A percentile compares a stretch with the other conserved stretches of the same genome.
Conservation (phyloP, 2,888 invertebrate species). For the Conus canariensis region DNA sequence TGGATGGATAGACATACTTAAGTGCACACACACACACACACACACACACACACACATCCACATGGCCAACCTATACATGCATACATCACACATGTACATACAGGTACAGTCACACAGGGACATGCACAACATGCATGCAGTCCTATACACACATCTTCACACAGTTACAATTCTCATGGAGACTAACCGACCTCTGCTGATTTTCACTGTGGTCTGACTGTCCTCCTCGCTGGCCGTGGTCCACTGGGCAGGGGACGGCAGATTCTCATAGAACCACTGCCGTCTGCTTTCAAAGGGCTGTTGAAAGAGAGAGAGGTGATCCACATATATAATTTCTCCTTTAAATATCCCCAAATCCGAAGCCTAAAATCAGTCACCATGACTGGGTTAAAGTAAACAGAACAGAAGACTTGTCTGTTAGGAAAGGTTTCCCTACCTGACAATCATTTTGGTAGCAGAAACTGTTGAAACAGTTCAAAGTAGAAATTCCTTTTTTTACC, state of each 20-base stretch:
- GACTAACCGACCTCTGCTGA: slow-evolving; percentile 63
- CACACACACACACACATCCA: background rate
- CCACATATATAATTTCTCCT: too few relatives aligned
- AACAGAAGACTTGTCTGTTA: too few relatives aligned
- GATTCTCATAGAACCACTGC: slow-evolving; percentile 75
- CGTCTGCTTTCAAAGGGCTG: slow-evolving; percentile 72
- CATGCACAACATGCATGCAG: too few relatives aligned
- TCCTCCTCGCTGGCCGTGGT: slow-evolving; percentile 59
- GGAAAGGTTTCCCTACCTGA: too few relatives aligned
- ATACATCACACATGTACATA: background rate
- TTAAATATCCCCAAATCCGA: too few relatives aligned
- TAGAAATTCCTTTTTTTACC: too few relatives aligned
- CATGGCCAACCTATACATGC: background rate
- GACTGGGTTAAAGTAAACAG: too few relatives aligned
- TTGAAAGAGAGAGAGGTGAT: slow-evolving; percentile 27
- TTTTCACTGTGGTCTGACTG: slow-evolving; percentile 61
- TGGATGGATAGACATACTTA: too few relatives aligned
- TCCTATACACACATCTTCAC: background rate
- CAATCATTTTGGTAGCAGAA: too few relatives aligned
- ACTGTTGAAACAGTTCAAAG: too few relatives aligned
- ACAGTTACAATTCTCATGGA: background rate
- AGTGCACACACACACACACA: too few relatives aligned
- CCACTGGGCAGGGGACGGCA: slow-evolving; percentile 55
- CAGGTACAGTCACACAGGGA: background rate
- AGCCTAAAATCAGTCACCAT: too few relatives aligned